phyloP scores from a whole-genome alignment of 2,888 invertebrate species.

The Orchesella flavescens region DNA sequence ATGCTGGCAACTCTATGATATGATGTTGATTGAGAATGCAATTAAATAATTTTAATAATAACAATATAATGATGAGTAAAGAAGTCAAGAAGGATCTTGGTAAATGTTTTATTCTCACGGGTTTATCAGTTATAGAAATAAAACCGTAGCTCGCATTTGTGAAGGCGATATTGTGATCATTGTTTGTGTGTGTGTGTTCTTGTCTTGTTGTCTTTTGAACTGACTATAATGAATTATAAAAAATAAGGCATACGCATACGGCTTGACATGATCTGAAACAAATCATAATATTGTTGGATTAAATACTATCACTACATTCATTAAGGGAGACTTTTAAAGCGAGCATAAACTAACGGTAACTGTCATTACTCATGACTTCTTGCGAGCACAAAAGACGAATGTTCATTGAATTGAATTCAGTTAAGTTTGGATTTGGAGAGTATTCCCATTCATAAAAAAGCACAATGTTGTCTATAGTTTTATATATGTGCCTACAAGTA shows the following conservation, averaged over 20 bases:
- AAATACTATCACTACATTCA: slow-evolving; percentile 2
- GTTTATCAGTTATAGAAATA: background rate
- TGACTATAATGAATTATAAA: too few relatives aligned
- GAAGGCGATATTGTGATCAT: too few relatives aligned
- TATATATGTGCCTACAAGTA: too few relatives aligned
- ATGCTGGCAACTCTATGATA: slow-evolving; percentile 14
- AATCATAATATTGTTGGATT: too few relatives aligned
- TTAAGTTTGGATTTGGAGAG: background rate
- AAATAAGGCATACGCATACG: too few relatives aligned
- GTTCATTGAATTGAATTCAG: background rate
- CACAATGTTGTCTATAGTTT: too few relatives aligned
- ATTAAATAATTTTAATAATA: slow-evolving; percentile 52
- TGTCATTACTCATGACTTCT: slow-evolving; percentile 1
- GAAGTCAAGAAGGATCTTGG: slow-evolving; percentile 15
- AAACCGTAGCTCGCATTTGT: background rate
- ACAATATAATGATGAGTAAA: slow-evolving; percentile 18
- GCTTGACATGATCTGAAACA: too few relatives aligned
- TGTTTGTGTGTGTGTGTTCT: too few relatives aligned
- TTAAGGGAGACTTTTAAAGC: slow-evolving; percentile 4
- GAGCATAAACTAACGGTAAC: slow-evolving; percentile 22
- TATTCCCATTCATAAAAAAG: slow-evolving; percentile 1
- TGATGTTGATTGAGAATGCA: slow-evolving; percentile 61
- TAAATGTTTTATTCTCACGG: slow-evolving; percentile 11
- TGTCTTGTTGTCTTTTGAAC: too few relatives aligned
- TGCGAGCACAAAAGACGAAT: background rate